Evolutionary conservation across 1,140 invertebrate species (phyloP).

Genomic region (Zaprionus taronus): DNA sequence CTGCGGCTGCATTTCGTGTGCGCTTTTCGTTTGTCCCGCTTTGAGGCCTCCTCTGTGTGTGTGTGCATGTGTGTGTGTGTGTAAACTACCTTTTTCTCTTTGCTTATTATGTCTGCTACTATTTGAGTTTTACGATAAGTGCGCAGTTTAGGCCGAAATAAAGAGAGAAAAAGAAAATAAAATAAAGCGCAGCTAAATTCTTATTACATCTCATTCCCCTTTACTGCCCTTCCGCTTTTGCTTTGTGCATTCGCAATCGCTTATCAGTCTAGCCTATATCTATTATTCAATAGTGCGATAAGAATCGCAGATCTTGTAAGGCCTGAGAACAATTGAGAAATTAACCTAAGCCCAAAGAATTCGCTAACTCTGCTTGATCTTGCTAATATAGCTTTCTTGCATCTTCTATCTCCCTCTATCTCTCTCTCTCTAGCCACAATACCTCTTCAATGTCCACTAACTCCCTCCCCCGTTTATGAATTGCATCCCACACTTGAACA

Average conservation of each 20-base stretch:
- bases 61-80: not conserved
- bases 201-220: not conserved
- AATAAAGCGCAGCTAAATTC: not conserved
- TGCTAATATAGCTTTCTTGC: too few relatives aligned
- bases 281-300: not conserved
- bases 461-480: not conserved
- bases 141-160: conserved; percentile 13
- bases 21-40: conserved; percentile 33
- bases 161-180: not conserved
- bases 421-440: not conserved
- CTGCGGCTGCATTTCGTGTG: conserved; percentile 28
- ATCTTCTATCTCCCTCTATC: too few relatives aligned
- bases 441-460: conserved; percentile 18
- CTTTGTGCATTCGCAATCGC: not conserved
- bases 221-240: not conserved
- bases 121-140: conserved; percentile 36
- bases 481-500: not conserved
- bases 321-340: too few relatives aligned
- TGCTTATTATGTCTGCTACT: conserved; percentile 32
- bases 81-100: conserved; percentile 4
- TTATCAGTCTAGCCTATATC: conserved; percentile 5
- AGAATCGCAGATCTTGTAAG: not conserved
- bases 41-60: conserved; percentile 23
- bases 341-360: too few relatives aligned
- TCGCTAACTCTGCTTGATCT: too few relatives aligned